These are phyloP conservation scores for Iguana delicatissima DNA, from an alignment of 2,797 vertebrate genomes.

Conservation along the genomic window DNA sequence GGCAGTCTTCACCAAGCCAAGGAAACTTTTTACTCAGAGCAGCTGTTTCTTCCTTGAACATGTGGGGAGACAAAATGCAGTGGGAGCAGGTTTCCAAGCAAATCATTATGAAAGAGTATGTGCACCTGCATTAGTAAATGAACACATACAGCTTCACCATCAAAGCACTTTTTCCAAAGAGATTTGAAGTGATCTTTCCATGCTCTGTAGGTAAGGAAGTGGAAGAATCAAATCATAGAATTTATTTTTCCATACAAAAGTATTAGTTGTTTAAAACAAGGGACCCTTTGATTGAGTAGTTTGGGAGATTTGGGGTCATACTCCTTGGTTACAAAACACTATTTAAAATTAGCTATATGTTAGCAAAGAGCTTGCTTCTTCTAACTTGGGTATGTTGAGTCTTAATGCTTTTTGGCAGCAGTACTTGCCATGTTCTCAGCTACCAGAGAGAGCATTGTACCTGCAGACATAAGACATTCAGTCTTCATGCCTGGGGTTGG, in stretches of 20 bases:
- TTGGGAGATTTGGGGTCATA: background rate
- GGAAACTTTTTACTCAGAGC: slow-evolving; percentile 48
- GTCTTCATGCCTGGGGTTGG: background rate
- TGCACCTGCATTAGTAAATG: slow-evolving; percentile 48
- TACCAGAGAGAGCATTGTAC: slow-evolving; percentile 31
- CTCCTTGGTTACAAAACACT: background rate
- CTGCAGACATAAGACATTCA: slow-evolving; percentile 1
- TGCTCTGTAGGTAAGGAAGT: background rate
- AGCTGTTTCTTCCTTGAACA: slow-evolving; percentile 62
- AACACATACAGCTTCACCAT: background rate
- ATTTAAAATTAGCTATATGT: slow-evolving; percentile 5
- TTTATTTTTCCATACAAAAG: background rate
- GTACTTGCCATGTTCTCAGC: slow-evolving; percentile 23
- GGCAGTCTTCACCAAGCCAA: slow-evolving; percentile 43
- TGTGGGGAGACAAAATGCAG: background rate
- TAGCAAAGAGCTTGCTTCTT: slow-evolving; percentile 6
- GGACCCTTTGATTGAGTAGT: background rate
- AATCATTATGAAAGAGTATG: slow-evolving; percentile 14
- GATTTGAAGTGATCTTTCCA: background rate
- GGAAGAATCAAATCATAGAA: background rate
- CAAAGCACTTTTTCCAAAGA: background rate
- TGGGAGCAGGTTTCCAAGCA: slow-evolving; percentile 45
- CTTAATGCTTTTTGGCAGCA: slow-evolving; percentile 21
- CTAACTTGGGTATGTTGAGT: slow-evolving; percentile 22
- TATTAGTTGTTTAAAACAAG: background rate